Base-by-base conservation (phyloP, 1,140 invertebrate species). In the Heliconius melpomene region DNA sequence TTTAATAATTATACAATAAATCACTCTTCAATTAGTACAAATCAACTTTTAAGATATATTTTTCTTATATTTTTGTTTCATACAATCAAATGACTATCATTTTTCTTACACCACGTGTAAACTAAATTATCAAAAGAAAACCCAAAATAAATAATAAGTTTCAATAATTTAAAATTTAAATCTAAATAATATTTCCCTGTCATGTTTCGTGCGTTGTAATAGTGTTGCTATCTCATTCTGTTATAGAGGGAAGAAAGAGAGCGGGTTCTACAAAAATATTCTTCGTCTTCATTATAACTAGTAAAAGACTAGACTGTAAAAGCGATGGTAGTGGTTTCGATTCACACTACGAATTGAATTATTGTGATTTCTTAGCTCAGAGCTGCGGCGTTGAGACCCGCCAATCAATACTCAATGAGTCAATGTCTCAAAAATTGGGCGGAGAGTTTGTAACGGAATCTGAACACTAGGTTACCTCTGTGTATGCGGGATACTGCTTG, bases 111-210 rank as follows among this genome's bases (percentile, higher is more conserved):
- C 26, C 13, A 66, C n/a, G 9, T 60, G n/a, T 23, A 60, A 23
- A 60, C 7, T 23, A 66, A 66, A 23, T 57, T 57, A 57, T 8
- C 54, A 57, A 57, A 54, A 23, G 7, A 52, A 52, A 18, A 52
- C 23, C 54, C 9, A 3, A 23, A 57, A 66, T 29, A 66, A 66
- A 66, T 66, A 66, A 66, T 29, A 66, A 66, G 57, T 11, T 16
- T 66, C 57, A 16, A 66, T 66, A 66, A 66, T 66, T 66, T 66
- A 29, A 66, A 66, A 29, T 66, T 66, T 66, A 66, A 66, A 66
- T 26, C 1, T 29, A 66, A 29, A 66, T 66, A 29, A 66, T 66
- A 66, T 29, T 66, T 66, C 29, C 60, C 13, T 66, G 60, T 29
- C 60, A 66, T 29, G 26, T 66, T 66, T 16, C 11, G 60, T 66